Conservation (phyloP, 2,888 invertebrate genomes). For the Melanostoma scalare region DNA sequence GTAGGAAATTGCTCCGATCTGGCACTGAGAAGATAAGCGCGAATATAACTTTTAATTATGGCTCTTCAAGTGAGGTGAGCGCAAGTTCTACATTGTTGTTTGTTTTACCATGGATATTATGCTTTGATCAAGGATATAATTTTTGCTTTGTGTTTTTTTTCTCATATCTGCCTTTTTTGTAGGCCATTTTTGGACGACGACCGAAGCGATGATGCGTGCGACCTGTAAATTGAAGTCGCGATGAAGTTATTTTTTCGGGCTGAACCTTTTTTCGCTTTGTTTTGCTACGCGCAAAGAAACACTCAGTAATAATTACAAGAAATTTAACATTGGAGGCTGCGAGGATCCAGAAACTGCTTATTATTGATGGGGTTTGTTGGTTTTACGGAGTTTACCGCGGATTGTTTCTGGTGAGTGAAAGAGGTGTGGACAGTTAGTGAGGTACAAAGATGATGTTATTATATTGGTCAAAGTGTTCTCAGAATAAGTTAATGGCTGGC, state of each 20-base stretch:
- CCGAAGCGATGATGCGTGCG: conserved; percentile 56
- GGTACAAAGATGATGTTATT: conserved; percentile 32
- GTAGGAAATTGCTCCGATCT: conserved; percentile 60
- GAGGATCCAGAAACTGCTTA: conserved; percentile 39
- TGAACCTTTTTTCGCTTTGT: conserved; percentile 23
- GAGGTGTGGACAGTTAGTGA: conserved; percentile 50
- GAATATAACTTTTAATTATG: conserved; percentile 71
- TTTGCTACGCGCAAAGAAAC: not conserved
- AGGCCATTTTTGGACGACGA: conserved; percentile 5
- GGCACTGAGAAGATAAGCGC: conserved; percentile 70
- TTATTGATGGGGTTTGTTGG: conserved; percentile 45
- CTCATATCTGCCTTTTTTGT: conserved; percentile 3
- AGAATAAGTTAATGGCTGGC: too few species aligned
- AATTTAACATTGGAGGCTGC: conserved; percentile 7
- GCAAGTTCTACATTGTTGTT: conserved; percentile 52
- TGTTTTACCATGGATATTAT: conserved; percentile 49
- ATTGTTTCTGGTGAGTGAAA: conserved; percentile 10
- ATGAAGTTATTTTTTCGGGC: conserved; percentile 64
- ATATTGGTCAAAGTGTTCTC: not conserved
- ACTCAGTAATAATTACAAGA: conserved; percentile 33
- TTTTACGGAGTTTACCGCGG: conserved; percentile 8
- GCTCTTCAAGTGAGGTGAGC: conserved; percentile 42
- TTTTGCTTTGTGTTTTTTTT: conserved; percentile 20
- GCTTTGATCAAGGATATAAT: conserved; percentile 8
- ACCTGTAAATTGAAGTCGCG: conserved; percentile 49